Conservation (phyloP, 2,797 vertebrate genomes). For the Pantherophis alleghaniensis region DNA sequence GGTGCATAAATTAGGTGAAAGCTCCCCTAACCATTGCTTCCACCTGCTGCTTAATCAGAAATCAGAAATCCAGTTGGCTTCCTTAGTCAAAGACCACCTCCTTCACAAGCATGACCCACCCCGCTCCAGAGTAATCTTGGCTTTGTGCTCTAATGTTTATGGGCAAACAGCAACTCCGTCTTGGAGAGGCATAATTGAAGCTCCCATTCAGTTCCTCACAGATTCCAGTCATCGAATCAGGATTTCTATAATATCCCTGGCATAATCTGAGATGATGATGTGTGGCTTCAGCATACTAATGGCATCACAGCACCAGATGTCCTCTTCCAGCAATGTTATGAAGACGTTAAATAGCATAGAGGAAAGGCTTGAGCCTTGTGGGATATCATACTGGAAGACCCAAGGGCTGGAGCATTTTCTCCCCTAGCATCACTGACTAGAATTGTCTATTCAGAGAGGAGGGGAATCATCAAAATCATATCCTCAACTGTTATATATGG, state of each 20-base stretch:
- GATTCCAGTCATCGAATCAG: not conserved
- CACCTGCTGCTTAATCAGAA: not conserved
- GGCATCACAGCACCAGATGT: not conserved
- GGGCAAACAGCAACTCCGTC: not conserved
- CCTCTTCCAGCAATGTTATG: not conserved
- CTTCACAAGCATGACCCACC: not conserved
- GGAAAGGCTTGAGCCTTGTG: not conserved
- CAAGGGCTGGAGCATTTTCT: not conserved
- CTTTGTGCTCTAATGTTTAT: not conserved
- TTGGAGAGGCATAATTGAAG: not conserved
- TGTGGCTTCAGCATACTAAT: not conserved
- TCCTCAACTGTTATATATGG: not conserved
- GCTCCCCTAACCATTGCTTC: not conserved
- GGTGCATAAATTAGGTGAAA: not conserved
- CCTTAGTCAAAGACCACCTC: not conserved
- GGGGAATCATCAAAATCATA: not conserved
- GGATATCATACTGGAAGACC: not conserved
- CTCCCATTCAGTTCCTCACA: not conserved
- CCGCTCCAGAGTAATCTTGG: not conserved
- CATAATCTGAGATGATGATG: not conserved
- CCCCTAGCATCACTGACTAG: not conserved
- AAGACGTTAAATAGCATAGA: not conserved
- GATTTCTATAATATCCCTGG: not conserved
- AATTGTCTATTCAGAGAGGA: not conserved
- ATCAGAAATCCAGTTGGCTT: not conserved